These are phyloP conservation scores for Poecilus cupreus DNA, from an alignment of 2,888 invertebrate genomes.

Conservation along the genomic window DNA sequence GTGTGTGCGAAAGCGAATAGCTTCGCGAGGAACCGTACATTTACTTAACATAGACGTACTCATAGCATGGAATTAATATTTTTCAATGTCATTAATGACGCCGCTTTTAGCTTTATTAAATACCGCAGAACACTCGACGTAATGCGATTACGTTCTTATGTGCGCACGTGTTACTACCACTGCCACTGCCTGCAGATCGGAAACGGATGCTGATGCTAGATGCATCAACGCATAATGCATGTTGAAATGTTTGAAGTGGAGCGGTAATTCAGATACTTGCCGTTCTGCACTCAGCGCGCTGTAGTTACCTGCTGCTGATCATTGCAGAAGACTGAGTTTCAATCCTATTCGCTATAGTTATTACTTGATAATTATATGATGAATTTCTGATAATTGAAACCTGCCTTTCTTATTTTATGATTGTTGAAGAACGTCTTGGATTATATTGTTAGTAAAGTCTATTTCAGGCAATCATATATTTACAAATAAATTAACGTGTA, in stretches of 20 bases:
- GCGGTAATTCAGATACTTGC: not conserved
- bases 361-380: no score
- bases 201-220: slow-evolving; percentile 15
- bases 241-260: not conserved
- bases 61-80: slow-evolving; percentile 38
- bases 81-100: slow-evolving; percentile 48
- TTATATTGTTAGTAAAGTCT: no score
- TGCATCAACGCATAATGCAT: not conserved
- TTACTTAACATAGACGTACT: not conserved
- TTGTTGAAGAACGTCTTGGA: no score
- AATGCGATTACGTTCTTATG: slow-evolving; percentile 41
- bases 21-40: no score
- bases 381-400: no score
- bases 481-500: no score
- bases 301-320: no score
- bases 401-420: no score
- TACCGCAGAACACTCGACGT: slow-evolving; percentile 28
- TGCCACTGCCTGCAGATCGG: not conserved
- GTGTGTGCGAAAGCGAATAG: no score
- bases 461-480: no score
- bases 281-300: not conserved
- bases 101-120: slow-evolving; percentile 51
- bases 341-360: no score
- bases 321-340: no score
- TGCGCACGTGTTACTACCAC: not conserved